phyloP scores from a whole-genome alignment of 2,888 invertebrate genomes.

The Lamellibrachia columna region DNA sequence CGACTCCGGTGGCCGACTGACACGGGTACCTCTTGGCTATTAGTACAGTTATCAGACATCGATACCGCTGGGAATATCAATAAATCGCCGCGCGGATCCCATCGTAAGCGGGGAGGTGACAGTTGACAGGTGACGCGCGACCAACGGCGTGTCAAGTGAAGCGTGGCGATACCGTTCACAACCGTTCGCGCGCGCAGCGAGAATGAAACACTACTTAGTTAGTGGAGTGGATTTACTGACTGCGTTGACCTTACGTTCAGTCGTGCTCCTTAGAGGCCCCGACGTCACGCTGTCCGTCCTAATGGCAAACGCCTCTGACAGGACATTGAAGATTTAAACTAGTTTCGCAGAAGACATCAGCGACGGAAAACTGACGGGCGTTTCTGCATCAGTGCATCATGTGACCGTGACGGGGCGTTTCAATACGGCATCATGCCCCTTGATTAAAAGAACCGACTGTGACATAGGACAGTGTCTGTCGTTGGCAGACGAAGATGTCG shows the following conservation, averaged over 20 bases:
- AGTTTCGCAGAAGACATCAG: neutral
- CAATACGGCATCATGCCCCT: neutral
- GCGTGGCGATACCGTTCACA: neutral
- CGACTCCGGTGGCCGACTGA: neutral
- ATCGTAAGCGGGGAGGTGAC: neutral
- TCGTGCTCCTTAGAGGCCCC: neutral
- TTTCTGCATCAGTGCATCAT: neutral
- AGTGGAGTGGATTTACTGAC: neutral
- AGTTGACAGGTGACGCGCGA: neutral
- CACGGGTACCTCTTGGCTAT: neutral
- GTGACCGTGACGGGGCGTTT: neutral
- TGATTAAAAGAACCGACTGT: neutral
- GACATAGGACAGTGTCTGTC: neutral
- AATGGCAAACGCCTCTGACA: neutral
- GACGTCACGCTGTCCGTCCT: neutral
- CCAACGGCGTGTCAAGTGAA: neutral
- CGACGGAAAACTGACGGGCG: neutral
- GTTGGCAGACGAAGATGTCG: neutral
- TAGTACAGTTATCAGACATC: neutral
- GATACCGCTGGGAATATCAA: neutral
- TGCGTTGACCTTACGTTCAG: neutral
- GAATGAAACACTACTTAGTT: slow-evolving; percentile 9
- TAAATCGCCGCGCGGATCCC: neutral
- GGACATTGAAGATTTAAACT: neutral
- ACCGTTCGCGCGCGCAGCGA: neutral